phyloP scores from a whole-genome alignment of 2,888 invertebrate species.

The Cistogaster globosa region DNA sequence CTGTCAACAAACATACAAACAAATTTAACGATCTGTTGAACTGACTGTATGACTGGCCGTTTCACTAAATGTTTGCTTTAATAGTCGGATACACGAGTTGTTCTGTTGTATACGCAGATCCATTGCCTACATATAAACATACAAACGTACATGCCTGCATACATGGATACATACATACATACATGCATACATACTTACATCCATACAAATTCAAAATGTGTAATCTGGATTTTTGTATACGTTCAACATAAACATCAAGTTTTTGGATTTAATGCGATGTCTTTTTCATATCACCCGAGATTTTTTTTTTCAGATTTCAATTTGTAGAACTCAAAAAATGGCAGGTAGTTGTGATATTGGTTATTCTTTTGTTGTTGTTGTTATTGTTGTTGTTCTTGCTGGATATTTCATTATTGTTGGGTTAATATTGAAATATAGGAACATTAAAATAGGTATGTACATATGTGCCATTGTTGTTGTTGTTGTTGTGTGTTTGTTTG shows the following conservation, averaged over 20 bases:
- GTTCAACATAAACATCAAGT: slow-evolving; percentile 58
- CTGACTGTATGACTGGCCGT: slow-evolving; percentile 17
- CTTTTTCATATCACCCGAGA: slow-evolving; percentile 61
- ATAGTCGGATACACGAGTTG: slow-evolving; percentile 51
- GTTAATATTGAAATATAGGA: slow-evolving; percentile 49
- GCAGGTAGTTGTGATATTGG: slow-evolving; percentile 67
- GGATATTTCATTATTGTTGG: slow-evolving; percentile 58
- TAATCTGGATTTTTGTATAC: slow-evolving; percentile 59
- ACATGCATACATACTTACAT: slow-evolving; percentile 23
- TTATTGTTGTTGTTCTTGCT: slow-evolving; percentile 33
- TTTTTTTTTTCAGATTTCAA: slow-evolving; percentile 52
- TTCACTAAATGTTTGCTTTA: slow-evolving; percentile 46
- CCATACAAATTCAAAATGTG: slow-evolving; percentile 40
- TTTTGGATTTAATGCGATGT: slow-evolving; percentile 63
- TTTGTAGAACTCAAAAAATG: slow-evolving; percentile 58
- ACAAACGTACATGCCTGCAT: not conserved
- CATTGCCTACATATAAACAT: not conserved
- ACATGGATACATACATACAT: not conserved
- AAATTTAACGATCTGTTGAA: slow-evolving; percentile 5
- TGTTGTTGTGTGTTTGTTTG: not conserved
- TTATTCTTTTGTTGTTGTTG: slow-evolving; percentile 41
- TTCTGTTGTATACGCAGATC: slow-evolving; percentile 30
- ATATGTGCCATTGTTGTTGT: not conserved
- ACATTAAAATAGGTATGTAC: not conserved
- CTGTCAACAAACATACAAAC: slow-evolving; percentile 14